These are phyloP conservation scores for Phrynocephalus guinanensis DNA, from an alignment of 2,797 vertebrate species.

Conservation along the genomic window DNA sequence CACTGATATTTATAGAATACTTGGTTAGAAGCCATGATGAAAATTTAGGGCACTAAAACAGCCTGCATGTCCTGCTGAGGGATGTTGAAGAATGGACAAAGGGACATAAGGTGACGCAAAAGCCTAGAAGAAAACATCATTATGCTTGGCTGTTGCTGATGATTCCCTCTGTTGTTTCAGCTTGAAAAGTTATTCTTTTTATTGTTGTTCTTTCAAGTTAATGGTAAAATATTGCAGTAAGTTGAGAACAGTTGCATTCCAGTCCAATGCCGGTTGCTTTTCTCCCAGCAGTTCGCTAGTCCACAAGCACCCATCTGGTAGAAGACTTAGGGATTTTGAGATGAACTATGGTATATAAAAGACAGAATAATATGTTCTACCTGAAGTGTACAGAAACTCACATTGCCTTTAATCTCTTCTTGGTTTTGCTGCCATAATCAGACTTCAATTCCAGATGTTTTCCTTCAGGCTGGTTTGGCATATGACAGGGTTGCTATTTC, in stretches of 20 bases:
- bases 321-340: constrained; percentile 37
- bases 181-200: constrained; percentile 9
- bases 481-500: constrained; percentile 3
- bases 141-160: neutral
- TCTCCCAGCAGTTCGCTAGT: constrained; percentile 39
- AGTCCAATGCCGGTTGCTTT: constrained; percentile 33
- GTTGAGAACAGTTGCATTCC: constrained; percentile 42
- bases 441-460: constrained; percentile 46
- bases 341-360: constrained; percentile 41
- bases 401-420: constrained; percentile 44
- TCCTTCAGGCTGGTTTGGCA: constrained; percentile 37
- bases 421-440: constrained; percentile 37
- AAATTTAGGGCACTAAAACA: constrained; percentile 12
- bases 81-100: neutral
- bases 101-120: neutral
- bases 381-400: constrained; percentile 44
- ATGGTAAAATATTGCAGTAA: neutral
- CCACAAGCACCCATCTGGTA: constrained; percentile 48
- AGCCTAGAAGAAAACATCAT: neutral
- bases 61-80: neutral
- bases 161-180: constrained; percentile 5
- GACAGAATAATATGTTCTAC: constrained; percentile 46
- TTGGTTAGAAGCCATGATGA: constrained; percentile 2
- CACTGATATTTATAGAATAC: neutral
- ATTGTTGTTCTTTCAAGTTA: neutral